Evolutionary conservation across 2,797 vertebrate species (phyloP).

Genomic region (Taeniopygia guttata): DNA sequence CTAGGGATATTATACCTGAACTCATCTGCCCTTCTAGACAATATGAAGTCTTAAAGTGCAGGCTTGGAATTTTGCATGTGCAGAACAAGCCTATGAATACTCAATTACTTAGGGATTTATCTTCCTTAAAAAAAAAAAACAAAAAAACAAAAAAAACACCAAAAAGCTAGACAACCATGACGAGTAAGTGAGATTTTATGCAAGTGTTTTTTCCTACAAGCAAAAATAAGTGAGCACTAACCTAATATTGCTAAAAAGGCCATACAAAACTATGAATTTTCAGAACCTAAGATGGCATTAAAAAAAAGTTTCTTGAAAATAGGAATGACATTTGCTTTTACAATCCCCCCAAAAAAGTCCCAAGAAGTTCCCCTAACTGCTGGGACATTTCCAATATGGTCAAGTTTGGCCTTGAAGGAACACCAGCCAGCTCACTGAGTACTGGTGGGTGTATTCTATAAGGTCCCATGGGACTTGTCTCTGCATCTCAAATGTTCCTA

Average conservation of each 20-base stretch:
- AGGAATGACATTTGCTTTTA: background rate
- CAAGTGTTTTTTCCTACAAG: background rate
- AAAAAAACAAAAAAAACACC: too few relatives aligned
- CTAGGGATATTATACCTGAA: background rate
- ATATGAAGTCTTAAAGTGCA: background rate
- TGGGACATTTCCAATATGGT: background rate
- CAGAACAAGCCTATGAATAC: background rate
- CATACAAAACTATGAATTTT: background rate
- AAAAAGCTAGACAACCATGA: background rate
- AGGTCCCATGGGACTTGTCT: background rate
- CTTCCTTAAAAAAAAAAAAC: background rate
- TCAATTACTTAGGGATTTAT: background rate
- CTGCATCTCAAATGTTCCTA: background rate
- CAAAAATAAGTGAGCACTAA: background rate
- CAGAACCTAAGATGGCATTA: background rate
- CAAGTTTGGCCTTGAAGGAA: background rate
- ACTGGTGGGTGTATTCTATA: background rate
- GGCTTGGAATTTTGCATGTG: background rate
- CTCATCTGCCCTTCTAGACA: background rate
- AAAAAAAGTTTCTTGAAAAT: background rate
- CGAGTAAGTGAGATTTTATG: background rate
- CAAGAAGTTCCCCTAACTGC: background rate
- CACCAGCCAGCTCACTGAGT: background rate
- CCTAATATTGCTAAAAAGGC: background rate
- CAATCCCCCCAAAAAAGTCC: rapidly evolving